Percentiles rank a stretch among this genome's conserved stretches.
phyloP scores from a whole-genome alignment of 2,113 vertebrate species.

The Eretmochelys imbricata region DNA sequence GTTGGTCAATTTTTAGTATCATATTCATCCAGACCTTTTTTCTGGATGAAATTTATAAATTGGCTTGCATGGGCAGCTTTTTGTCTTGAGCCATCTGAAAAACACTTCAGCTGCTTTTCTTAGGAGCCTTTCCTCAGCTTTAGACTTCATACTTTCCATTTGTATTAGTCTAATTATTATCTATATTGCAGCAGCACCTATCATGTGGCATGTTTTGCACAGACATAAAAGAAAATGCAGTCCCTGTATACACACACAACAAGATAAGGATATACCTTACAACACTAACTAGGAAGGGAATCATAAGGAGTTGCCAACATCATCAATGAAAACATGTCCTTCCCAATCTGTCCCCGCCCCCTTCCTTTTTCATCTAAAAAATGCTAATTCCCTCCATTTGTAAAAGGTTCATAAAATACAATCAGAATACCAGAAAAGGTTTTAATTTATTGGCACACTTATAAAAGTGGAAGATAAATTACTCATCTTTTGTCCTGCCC shows the following conservation, averaged over 20 bases:
- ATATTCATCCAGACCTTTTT: neutral
- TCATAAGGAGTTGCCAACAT: neutral
- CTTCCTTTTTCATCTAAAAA: neutral
- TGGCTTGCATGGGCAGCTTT: neutral
- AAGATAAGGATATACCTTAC: neutral
- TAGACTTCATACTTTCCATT: neutral
- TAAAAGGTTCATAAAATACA: neutral
- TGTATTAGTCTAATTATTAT: neutral
- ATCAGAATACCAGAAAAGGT: neutral
- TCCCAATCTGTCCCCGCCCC: neutral
- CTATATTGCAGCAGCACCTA: neutral
- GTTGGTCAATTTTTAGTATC: neutral
- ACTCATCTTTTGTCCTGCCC: neutral
- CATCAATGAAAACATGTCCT: neutral
- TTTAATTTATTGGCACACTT: neutral
- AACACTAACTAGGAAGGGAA: neutral
- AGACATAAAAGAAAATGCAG: neutral
- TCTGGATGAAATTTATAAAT: neutral
- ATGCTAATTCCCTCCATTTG: neutral
- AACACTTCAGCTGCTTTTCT: neutral
- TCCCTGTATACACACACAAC: neutral
- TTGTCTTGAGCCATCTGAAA: neutral
- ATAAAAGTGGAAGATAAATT: neutral
- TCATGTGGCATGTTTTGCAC: neutral
- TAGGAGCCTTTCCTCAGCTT: neutral